A percentile compares a stretch with the other conserved stretches of the same genome.
These are phyloP conservation scores for Gadopsis bispinosus DNA, from an alignment of 2,797 vertebrate genomes.

Conservation along the genomic window DNA sequence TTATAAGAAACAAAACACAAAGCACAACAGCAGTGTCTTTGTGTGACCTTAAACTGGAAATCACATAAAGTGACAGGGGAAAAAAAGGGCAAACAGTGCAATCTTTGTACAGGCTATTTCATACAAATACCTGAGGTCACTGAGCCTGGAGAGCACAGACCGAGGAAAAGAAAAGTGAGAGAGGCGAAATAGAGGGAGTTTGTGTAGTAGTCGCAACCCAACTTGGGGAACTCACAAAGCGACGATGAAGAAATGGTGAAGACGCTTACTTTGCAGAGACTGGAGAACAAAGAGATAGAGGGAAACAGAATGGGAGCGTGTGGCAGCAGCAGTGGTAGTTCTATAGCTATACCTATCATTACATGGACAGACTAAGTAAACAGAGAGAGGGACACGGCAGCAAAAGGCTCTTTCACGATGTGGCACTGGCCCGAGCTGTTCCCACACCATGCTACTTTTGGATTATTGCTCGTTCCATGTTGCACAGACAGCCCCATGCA, in stretches of 20 bases:
- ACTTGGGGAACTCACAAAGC: not conserved
- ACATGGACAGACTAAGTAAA: constrained; percentile 64
- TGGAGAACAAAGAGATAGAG: constrained; percentile 25
- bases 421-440: constrained; percentile 38
- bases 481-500: constrained; percentile 12
- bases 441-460: constrained; percentile 61
- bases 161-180: not conserved
- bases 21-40: constrained; percentile 52
- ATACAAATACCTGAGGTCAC: constrained; percentile 33
- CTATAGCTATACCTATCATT: constrained; percentile 72
- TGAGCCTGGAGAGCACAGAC: constrained; percentile 4
- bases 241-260: constrained; percentile 24
- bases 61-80: constrained; percentile 37
- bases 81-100: constrained; percentile 22
- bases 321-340: constrained; percentile 50
- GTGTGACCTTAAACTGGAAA: constrained; percentile 51
- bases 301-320: constrained; percentile 37
- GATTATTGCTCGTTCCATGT: constrained; percentile 46
- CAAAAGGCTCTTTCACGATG: constrained; percentile 51
- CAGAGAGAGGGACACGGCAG: constrained; percentile 50
- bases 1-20: constrained; percentile 26
- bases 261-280: constrained; percentile 33
- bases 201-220: not conserved
- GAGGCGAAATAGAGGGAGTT: not conserved
- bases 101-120: constrained; percentile 46